Base-by-base conservation (phyloP, 2,797 vertebrate species). In the Hoplostethus mediterraneus region DNA sequence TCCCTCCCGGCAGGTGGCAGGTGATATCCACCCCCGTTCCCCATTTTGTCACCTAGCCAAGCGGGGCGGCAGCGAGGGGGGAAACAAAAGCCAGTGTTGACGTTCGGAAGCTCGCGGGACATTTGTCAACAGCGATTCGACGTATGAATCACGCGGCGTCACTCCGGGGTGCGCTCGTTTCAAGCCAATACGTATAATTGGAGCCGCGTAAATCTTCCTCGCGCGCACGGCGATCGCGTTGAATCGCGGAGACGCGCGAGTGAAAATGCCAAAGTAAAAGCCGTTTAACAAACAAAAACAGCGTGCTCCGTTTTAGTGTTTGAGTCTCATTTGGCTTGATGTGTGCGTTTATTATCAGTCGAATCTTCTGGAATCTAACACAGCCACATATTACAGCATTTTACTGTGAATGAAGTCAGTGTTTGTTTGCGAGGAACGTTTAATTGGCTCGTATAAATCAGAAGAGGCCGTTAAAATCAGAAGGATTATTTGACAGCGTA, bases 371-470 rank as follows among this genome's bases (percentile, higher is more conserved):
- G 10, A 66, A 36, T 67, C 14, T 67, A 30, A 75, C 58, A 30
- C 40, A 64, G 33, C 47, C 42, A 16, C 36, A 63, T 40, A 74
- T 82, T 42, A 79, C 61, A 57, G 16, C 13, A 17, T 31, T 17
- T 51, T 25, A 12, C 8, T 38, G 42, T 21, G 71, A 83, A 80
- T 55, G 47, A 48, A 51, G 42, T 86, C 67, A 63, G 71, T 77
- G 66, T 40, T 73, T 80, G 45, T 70, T 56, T 81, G 70, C 67
- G 64, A 86, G 66, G 80, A 85, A 49, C 63, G 8, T 90, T 88
- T 90, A 77, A 89, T 91, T 90, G 83, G 66, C 49, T 75, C n/a
- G 28, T 21, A 59, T 77, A 88, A 90, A 91, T 91, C 80, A 83
- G 47, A 73, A 54, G 56, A 81, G 68, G 74, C 77, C 69, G 81